Conservation (phyloP, 2,888 invertebrate species). For the Idaea straminata region DNA sequence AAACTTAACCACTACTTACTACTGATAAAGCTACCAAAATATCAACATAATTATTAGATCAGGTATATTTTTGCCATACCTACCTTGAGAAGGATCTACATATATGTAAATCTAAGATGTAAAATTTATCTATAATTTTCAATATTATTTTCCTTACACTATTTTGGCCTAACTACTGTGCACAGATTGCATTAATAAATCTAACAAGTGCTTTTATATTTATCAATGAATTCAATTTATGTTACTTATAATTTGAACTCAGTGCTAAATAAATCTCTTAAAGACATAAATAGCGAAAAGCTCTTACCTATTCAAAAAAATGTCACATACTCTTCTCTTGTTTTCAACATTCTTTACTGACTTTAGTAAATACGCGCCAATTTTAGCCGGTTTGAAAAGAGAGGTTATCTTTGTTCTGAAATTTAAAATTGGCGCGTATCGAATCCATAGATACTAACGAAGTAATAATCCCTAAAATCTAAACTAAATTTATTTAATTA, state of each 20-base stretch:
- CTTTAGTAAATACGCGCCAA: background rate
- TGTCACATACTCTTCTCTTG: background rate
- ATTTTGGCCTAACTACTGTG: background rate
- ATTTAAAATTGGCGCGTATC: too few relatives aligned
- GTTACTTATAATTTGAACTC: background rate
- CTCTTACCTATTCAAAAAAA: background rate
- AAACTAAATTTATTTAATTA: too few relatives aligned
- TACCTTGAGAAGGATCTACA: background rate
- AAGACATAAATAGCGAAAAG: background rate
- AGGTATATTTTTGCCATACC: background rate
- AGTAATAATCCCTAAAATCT: too few relatives aligned
- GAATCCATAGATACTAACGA: too few relatives aligned
- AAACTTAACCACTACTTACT: background rate
- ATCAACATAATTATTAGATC: background rate
- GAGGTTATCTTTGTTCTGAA: too few relatives aligned
- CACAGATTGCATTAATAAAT: background rate
- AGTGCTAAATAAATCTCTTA: too few relatives aligned
- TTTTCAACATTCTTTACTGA: background rate
- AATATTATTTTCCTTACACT: background rate
- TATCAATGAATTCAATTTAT: background rate
- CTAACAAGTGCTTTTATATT: background rate
- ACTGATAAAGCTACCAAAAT: background rate
- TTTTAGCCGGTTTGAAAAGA: too few relatives aligned
- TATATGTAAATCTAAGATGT: background rate
- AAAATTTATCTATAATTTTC: background rate